Evolutionary conservation across 2,888 invertebrate species (phyloP).

Genomic region (Drosophila parthenogenetica): DNA sequence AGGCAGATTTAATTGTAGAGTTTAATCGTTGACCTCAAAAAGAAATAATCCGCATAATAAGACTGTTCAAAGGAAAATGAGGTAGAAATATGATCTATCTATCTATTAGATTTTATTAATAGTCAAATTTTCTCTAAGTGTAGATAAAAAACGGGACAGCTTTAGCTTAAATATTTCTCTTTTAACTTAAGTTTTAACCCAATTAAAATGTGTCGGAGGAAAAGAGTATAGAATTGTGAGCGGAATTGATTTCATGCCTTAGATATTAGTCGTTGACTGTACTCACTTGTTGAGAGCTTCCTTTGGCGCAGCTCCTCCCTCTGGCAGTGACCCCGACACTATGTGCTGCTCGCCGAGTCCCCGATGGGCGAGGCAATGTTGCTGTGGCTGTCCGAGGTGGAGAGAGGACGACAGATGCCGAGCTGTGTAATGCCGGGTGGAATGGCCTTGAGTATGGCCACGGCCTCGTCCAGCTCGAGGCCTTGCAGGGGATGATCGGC

Average conservation of each 20-base stretch:
- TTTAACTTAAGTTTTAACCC: not conserved
- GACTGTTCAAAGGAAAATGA: no score
- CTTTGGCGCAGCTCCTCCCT: not conserved
- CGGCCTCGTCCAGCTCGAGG: conserved; percentile 97
- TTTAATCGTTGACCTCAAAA: not conserved
- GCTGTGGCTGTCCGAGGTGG: conserved; percentile 85
- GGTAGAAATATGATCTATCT: no score
- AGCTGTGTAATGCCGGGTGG: conserved; percentile 95
- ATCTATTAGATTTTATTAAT: no score
- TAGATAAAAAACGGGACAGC: no score
- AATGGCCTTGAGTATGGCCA: conserved; percentile 97
- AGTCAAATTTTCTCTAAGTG: no score
- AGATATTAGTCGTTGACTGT: conserved; percentile 12
- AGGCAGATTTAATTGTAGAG: not conserved
- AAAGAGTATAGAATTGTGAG: not conserved
- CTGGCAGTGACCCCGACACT: conserved; percentile 63
- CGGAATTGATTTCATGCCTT: not conserved
- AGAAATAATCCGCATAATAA: no score
- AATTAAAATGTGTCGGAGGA: not conserved
- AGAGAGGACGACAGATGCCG: conserved; percentile 93
- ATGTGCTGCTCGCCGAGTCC: conserved; percentile 84
- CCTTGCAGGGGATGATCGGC: conserved; percentile 96
- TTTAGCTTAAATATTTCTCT: no score
- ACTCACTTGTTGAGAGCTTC: conserved; percentile 76
- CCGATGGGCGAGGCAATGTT: conserved; percentile 84